These are phyloP conservation scores for Lumbricus terrestris DNA, from an alignment of 2,888 invertebrate genomes.

Conservation along the genomic window DNA sequence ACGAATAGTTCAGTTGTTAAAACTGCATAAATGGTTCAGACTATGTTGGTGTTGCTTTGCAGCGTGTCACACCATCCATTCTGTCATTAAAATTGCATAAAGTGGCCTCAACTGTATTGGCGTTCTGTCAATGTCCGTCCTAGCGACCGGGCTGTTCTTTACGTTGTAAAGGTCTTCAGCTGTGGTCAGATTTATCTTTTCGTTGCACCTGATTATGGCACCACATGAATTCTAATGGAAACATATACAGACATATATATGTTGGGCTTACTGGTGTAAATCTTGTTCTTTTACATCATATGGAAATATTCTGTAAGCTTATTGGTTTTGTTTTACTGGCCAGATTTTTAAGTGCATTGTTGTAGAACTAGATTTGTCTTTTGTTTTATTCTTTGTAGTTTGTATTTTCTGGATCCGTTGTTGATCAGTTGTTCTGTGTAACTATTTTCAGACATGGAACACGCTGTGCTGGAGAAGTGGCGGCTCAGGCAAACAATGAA, in stretches of 20 bases:
- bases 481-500: slow-evolving; percentile 90
- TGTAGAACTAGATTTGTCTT: background rate
- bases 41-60: background rate
- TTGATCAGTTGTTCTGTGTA: background rate
- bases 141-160: too few relatives aligned
- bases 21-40: background rate
- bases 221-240: background rate
- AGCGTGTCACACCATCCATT: background rate
- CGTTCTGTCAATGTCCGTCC: background rate
- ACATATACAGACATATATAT: background rate
- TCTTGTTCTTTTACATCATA: background rate
- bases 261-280: background rate
- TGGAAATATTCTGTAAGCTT: too few relatives aligned
- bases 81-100: background rate
- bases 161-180: background rate
- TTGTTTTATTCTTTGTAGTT: background rate
- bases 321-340: background rate
- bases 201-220: background rate
- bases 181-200: background rate
- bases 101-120: background rate
- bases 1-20: background rate
- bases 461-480: slow-evolving; percentile 94
- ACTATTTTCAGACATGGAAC: slow-evolving; percentile 67
- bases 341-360: background rate
- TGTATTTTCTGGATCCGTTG: background rate